phyloP scores from a whole-genome alignment of 1,140 invertebrate genomes.

The Drosophila micromelanica region DNA sequence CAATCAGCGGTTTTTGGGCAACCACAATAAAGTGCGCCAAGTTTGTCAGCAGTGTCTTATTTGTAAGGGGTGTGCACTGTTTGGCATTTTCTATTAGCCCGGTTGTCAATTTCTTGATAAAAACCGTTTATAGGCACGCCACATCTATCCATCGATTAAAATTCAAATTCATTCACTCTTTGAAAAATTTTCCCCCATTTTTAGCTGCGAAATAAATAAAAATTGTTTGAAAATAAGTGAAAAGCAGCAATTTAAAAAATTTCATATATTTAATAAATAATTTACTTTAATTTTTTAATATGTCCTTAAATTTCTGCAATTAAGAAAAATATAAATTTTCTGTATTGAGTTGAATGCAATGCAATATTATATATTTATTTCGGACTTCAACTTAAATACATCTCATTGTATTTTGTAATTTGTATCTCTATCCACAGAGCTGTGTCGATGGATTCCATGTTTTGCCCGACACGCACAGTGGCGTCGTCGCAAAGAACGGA shows the following conservation, averaged over 20 bases:
- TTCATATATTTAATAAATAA: too few species aligned
- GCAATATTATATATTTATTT: constrained; percentile 3
- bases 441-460: background rate
- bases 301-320: too few species aligned
- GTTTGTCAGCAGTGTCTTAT: background rate
- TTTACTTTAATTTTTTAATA: too few species aligned
- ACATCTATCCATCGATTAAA: background rate
- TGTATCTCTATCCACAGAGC: background rate
- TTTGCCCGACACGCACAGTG: background rate
- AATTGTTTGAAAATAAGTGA: too few species aligned
- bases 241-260: too few species aligned
- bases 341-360: background rate
- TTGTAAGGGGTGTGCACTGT: too few species aligned
- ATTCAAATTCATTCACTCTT: background rate
- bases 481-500: constrained; percentile 5
- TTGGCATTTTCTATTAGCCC: background rate
- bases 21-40: constrained; percentile 23
- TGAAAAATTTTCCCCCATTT: too few species aligned
- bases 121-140: background rate
- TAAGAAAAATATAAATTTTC: background rate
- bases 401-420: too few species aligned
- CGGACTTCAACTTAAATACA: background rate
- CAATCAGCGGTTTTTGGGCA: background rate
- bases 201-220: too few species aligned
- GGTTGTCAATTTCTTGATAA: too few species aligned